These are phyloP conservation scores for Theretra japonica DNA, from an alignment of 2,888 invertebrate species.

Conservation along the genomic window DNA sequence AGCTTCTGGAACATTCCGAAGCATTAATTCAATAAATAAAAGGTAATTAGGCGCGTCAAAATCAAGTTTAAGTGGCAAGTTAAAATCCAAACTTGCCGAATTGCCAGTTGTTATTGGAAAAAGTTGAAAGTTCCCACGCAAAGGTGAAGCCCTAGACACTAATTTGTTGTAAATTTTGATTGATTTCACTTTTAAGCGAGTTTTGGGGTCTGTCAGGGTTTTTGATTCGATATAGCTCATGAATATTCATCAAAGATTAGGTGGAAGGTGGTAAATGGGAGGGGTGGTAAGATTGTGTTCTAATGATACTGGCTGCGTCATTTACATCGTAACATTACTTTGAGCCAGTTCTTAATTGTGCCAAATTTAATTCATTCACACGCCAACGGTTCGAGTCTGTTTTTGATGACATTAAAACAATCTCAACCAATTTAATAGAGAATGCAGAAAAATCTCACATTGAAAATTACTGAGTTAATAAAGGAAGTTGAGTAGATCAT, in stretches of 20 bases:
- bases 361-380: conserved; percentile 20
- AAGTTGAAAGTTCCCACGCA: conserved; percentile 45
- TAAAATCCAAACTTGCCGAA: conserved; percentile 51
- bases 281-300: background rate
- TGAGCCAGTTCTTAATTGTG: conserved; percentile 8
- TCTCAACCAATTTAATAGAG: background rate
- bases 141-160: conserved; percentile 48
- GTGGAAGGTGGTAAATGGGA: background rate
- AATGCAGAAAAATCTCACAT: background rate
- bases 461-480: too few species aligned
- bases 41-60: conserved; percentile 37
- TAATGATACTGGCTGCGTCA: conserved; percentile 2
- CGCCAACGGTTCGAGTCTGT: background rate
- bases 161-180: conserved; percentile 61
- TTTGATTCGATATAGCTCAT: conserved; percentile 42
- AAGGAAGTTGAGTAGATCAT: too few species aligned
- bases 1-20: background rate
- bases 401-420: background rate
- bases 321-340: conserved; percentile 16
- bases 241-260: conserved; percentile 30
- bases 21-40: conserved; percentile 20
- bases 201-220: conserved; percentile 34
- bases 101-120: conserved; percentile 55
- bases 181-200: conserved; percentile 53
- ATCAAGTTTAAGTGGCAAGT: conserved; percentile 57